Evolutionary conservation across 2,888 invertebrate species (phyloP).

Genomic region (Meteorus colon): DNA sequence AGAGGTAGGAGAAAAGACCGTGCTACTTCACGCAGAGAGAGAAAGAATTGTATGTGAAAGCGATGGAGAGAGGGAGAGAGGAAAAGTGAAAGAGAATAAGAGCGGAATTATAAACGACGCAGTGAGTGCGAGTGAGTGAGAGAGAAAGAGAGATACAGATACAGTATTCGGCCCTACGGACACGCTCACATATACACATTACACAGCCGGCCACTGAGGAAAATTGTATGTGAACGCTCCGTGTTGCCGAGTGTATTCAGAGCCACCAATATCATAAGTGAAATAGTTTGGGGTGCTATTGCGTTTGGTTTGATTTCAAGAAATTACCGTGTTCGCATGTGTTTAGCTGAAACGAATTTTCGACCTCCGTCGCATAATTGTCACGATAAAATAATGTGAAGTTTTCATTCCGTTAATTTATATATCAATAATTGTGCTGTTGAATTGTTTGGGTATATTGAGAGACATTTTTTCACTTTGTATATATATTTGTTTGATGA

Average conservation of each 20-base stretch:
- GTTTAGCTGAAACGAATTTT: too few species aligned
- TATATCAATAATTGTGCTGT: too few species aligned
- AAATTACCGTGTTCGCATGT: neutral
- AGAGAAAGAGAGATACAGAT: neutral
- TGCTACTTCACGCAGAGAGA: neutral
- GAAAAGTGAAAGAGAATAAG: conserved; percentile 22
- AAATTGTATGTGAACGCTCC: conserved; percentile 29
- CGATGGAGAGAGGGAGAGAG: conserved; percentile 3
- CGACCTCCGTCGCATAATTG: too few species aligned
- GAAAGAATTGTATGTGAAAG: neutral
- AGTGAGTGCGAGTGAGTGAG: neutral
- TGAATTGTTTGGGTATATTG: too few species aligned
- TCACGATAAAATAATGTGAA: too few species aligned
- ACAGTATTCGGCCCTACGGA: conserved; percentile 19
- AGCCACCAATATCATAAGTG: neutral
- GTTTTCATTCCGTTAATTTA: too few species aligned
- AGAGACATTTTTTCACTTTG: neutral
- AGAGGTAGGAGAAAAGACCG: conserved; percentile 12
- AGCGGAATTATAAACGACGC: neutral
- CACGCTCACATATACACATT: conserved; percentile 19
- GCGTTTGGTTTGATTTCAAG: neutral
- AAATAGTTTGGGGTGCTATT: neutral
- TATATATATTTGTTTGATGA: neutral
- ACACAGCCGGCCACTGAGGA: conserved; percentile 19
- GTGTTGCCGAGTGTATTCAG: neutral